These are phyloP conservation scores for Mellilla xanthometata DNA, from an alignment of 2,888 invertebrate genomes.

Conservation along the genomic window DNA sequence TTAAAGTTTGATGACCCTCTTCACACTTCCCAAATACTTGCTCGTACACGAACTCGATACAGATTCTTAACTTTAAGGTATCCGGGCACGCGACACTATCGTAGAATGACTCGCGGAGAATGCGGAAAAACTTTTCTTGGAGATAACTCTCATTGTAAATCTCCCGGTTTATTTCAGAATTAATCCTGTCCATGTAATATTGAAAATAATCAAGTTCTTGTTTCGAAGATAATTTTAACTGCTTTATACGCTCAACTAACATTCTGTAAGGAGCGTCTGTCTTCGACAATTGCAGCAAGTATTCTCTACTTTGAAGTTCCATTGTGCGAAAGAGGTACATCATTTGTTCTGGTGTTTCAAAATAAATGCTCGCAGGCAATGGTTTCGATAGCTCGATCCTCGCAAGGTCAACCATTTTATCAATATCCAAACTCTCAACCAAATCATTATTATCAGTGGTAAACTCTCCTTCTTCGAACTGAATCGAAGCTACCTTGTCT, in stretches of 20 bases:
- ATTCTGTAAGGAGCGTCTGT: constrained; percentile 58
- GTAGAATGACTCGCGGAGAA: constrained; percentile 65
- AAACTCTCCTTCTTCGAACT: constrained; percentile 66
- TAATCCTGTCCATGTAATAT: constrained; percentile 65
- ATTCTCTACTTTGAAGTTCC: constrained; percentile 76
- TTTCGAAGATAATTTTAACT: constrained; percentile 57
- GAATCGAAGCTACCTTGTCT: constrained; percentile 58
- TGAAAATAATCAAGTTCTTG: constrained; percentile 71
- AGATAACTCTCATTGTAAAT: constrained; percentile 61
- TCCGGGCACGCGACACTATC: constrained; percentile 66
- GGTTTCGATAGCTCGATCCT: constrained; percentile 59
- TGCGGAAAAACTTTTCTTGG: constrained; percentile 68
- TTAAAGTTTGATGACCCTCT: constrained; percentile 67
- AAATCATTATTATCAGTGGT: constrained; percentile 68
- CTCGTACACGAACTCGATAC: constrained; percentile 75
- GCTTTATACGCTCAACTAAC: constrained; percentile 58
- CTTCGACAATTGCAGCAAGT: constrained; percentile 65
- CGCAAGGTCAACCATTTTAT: constrained; percentile 65
- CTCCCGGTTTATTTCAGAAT: constrained; percentile 62
- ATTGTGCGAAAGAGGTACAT: constrained; percentile 67
- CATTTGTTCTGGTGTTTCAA: constrained; percentile 62
- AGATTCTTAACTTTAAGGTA: constrained; percentile 69
- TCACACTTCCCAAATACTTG: constrained; percentile 74
- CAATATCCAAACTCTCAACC: constrained; percentile 66
- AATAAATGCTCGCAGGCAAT: constrained; percentile 54